Evolutionary conservation across 2,113 vertebrate genomes (phyloP).

Genomic region (Stictonetta naevosa): DNA sequence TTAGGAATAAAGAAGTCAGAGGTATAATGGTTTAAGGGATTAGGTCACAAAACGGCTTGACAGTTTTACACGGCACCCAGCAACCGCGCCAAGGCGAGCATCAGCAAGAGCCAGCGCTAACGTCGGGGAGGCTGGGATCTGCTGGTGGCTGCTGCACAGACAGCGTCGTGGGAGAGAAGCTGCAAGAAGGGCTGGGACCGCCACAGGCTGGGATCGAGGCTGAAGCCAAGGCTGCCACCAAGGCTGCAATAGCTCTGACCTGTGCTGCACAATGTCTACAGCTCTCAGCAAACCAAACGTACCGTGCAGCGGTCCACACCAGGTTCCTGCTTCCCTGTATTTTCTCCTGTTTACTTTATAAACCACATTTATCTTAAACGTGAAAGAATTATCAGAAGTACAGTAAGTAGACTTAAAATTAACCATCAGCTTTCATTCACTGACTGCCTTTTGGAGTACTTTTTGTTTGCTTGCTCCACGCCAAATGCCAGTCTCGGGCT

Average conservation of each 20-base stretch:
- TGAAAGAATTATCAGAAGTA: neutral
- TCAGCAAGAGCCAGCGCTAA: neutral
- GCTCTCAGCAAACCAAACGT: neutral
- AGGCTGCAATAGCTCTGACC: neutral
- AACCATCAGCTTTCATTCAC: neutral
- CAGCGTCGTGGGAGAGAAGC: neutral
- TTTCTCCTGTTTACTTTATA: neutral
- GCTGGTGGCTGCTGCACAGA: neutral
- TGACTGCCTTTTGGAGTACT: neutral
- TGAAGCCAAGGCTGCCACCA: neutral
- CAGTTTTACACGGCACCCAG: neutral
- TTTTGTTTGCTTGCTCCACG: neutral
- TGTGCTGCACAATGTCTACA: fast-evolving
- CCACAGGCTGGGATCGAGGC: no score
- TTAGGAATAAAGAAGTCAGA: constrained; percentile 25
- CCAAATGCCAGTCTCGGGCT: neutral
- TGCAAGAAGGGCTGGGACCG: no score
- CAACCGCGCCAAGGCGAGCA: neutral
- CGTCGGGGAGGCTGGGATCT: neutral
- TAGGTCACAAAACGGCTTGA: neutral
- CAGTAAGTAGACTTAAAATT: neutral
- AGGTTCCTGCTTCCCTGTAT: neutral
- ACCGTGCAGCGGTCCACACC: neutral
- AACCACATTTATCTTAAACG: neutral
- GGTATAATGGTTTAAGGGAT: constrained; percentile 24